Conservation (phyloP, 2,113 vertebrate genomes). For the Macrotis lagotis region DNA sequence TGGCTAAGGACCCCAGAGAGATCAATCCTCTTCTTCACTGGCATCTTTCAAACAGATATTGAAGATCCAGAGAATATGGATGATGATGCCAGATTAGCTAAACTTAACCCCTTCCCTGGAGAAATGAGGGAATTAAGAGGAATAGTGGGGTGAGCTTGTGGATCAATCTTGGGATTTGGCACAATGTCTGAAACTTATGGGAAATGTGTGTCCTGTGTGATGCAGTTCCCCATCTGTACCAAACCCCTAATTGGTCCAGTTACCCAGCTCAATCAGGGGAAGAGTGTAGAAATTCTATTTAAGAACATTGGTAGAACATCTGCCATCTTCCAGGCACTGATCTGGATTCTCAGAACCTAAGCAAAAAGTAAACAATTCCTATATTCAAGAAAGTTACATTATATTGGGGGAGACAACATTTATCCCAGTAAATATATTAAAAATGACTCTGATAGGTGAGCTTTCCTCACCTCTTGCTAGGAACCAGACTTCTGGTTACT, state of each 20-base stretch:
- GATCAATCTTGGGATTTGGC: background rate
- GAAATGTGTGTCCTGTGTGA: background rate
- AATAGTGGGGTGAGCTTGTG: background rate
- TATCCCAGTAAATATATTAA: background rate
- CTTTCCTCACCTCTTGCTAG: background rate
- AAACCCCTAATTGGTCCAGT: background rate
- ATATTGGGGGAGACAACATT: background rate
- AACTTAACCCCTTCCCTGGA: background rate
- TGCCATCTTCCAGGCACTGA: background rate
- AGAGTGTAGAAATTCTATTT: background rate
- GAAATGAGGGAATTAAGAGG: background rate
- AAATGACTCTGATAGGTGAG: background rate
- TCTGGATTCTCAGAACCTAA: background rate
- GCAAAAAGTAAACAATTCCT: background rate
- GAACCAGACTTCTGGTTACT: background rate
- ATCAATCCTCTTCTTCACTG: background rate
- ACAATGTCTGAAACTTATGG: background rate
- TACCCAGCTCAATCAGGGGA: background rate
- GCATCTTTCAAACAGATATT: background rate
- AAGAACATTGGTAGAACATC: background rate
- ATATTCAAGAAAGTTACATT: background rate
- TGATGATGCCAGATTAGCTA: background rate
- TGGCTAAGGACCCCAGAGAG: background rate
- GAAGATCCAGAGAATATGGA: background rate
- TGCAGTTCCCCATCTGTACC: background rate